phyloP scores from a whole-genome alignment of 2,888 invertebrate species.

The Conops quadrifasciatus region DNA sequence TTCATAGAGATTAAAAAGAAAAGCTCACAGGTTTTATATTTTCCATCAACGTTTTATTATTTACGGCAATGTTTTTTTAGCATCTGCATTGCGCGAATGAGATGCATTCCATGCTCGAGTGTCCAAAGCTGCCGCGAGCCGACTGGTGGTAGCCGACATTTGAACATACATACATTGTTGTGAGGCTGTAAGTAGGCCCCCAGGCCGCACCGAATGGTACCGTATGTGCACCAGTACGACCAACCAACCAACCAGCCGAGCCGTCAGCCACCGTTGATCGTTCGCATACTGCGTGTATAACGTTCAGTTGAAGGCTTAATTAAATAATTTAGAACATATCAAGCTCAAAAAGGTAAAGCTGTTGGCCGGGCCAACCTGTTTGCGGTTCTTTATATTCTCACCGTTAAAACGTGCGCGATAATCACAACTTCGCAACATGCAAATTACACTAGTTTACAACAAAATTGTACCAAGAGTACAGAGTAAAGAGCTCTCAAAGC shows the following conservation, averaged over 20 bases:
- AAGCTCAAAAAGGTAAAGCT: background rate
- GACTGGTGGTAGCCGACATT: background rate
- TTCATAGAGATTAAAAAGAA: constrained; percentile 30
- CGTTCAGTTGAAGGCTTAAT: constrained; percentile 28
- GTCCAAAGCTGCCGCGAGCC: background rate
- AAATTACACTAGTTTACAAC: constrained; percentile 17
- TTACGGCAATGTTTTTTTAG: background rate
- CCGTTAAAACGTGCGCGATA: constrained; percentile 31
- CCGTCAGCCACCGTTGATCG: background rate
- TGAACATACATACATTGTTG: background rate
- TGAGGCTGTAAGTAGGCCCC: background rate
- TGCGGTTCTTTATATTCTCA: background rate
- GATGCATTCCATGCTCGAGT: background rate
- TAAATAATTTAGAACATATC: constrained; percentile 33
- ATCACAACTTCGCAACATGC: constrained; percentile 22
- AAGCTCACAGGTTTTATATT: constrained; percentile 5
- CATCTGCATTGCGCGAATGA: background rate
- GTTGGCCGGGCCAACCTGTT: constrained; percentile 29
- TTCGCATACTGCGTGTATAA: constrained; percentile 1
- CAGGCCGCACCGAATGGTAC: background rate
- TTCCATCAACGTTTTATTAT: background rate
- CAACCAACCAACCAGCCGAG: too few relatives aligned
- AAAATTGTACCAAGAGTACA: background rate
- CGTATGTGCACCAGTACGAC: too few relatives aligned
- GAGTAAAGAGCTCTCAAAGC: background rate